A percentile compares a stretch with the other conserved stretches of the same genome.
phyloP scores from a whole-genome alignment of 2,888 invertebrate species.

The Imbricaverruca yamaguchii region DNA sequence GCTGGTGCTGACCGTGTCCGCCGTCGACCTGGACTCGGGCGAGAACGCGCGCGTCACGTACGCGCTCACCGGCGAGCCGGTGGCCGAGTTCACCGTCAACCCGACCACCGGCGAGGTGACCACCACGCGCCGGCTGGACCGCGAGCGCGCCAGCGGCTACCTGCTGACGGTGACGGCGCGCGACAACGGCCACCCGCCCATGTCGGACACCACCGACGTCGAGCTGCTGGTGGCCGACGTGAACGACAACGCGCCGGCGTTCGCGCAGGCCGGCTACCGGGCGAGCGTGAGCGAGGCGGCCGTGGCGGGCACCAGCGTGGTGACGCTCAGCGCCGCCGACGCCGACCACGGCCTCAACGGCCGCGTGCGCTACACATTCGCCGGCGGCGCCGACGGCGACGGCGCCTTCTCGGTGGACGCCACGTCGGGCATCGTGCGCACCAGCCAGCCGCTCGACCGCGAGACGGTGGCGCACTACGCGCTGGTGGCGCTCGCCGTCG shows the following conservation, averaged over 20 bases:
- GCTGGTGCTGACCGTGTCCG: constrained; percentile 50
- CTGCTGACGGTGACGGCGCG: constrained; percentile 82
- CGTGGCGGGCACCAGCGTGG: constrained; percentile 56
- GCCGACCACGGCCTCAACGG: constrained; percentile 82
- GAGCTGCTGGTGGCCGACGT: constrained; percentile 92
- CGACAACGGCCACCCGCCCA: constrained; percentile 83
- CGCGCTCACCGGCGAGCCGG: constrained; percentile 39
- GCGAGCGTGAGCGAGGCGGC: constrained; percentile 82
- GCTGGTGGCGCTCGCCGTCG: constrained; percentile 77
- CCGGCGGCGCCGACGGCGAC: constrained; percentile 61
- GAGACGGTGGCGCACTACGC: constrained; percentile 81
- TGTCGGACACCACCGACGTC: constrained; percentile 89
- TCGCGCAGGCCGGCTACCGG: constrained; percentile 71
- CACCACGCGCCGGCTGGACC: constrained; percentile 73
- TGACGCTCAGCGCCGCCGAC: constrained; percentile 57
- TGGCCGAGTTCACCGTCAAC: constrained; percentile 71
- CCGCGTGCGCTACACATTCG: constrained; percentile 68
- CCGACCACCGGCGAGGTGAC: constrained; percentile 87
- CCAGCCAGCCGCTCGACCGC: constrained; percentile 79
- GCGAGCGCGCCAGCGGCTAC: constrained; percentile 71
- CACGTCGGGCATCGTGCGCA: constrained; percentile 82
- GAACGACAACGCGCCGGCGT: constrained; percentile 87
- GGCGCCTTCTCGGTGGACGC: constrained; percentile 89
- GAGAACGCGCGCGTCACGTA: constrained; percentile 44
- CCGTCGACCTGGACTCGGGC: constrained; percentile 45